These are phyloP conservation scores for Cryptotis parvus DNA, from an alignment of 2,113 vertebrate genomes.

Conservation along the genomic window DNA sequence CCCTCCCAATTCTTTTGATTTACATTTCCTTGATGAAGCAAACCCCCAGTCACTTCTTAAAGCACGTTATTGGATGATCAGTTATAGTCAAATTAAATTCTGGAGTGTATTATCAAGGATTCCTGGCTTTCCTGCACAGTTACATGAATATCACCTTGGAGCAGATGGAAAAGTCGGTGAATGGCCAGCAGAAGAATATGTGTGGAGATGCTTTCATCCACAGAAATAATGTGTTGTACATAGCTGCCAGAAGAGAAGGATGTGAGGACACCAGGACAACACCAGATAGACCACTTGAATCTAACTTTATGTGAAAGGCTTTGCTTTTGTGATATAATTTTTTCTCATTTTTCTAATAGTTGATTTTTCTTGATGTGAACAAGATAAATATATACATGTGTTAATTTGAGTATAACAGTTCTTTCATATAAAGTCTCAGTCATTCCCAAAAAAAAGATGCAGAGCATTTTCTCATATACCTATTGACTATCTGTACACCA, in stretches of 20 bases:
- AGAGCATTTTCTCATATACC: too few relatives aligned
- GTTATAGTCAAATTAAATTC: slow-evolving; percentile 99
- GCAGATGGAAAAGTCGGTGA: slow-evolving; percentile 99
- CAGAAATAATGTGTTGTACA: slow-evolving; percentile 99
- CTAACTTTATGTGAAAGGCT: slow-evolving; percentile 72
- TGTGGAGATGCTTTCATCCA: slow-evolving; percentile 98
- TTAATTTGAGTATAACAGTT: slow-evolving; percentile 49
- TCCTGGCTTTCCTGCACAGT: slow-evolving; percentile 97
- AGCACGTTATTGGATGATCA: slow-evolving; percentile 98
- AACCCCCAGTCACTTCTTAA: slow-evolving; percentile 98
- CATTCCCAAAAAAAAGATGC: too few relatives aligned
- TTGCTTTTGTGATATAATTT: slow-evolving; percentile 46
- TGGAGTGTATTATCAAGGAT: slow-evolving; percentile 99
- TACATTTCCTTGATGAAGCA: slow-evolving; percentile 84
- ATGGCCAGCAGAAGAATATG: slow-evolving; percentile 99
- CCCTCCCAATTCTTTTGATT: too few relatives aligned
- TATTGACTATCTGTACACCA: too few relatives aligned
- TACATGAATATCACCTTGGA: slow-evolving; percentile 99
- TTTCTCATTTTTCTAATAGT: slow-evolving; percentile 37
- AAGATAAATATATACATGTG: slow-evolving; percentile 34
- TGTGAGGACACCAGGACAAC: slow-evolving; percentile 86
- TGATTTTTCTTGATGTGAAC: slow-evolving; percentile 27
- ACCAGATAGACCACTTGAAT: slow-evolving; percentile 59
- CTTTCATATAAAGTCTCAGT: slow-evolving; percentile 37
- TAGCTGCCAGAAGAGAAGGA: slow-evolving; percentile 99